Base-by-base conservation (phyloP, 2,888 invertebrate genomes). In the Aleiodes testaceus region DNA sequence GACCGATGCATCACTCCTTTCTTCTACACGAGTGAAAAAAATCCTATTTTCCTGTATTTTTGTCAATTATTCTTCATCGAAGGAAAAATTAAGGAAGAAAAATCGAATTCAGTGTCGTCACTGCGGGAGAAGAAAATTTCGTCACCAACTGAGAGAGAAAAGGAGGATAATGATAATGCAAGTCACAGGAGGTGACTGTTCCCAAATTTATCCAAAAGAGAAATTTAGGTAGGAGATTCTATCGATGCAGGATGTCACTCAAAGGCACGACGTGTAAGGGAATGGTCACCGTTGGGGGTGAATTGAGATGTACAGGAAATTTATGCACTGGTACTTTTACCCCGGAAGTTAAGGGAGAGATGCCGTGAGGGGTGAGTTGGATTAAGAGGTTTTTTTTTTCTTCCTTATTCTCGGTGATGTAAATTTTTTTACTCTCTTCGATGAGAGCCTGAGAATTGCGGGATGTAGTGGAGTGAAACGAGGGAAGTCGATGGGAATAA, bases 281-380 rank as follows among this genome's bases (percentile, higher is more conserved):
- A 70, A 73, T 73, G 73, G 70, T 73, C 75, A 72, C 75, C 53
- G 72, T 64, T 69, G 70, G 72, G 74, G 74, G 75, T 75, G 73
- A 74, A 73, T 74, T 75, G 85, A 85, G 84, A 84, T 81, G 81
- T 82, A 85, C 80, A 77, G 81, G 81, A 80, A 82, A 83, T 85
- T 84, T 84, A 85, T 85, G 84, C 84, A 84, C 72, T 79, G 78
- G 74, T 80, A 82, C 81, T 84, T 80, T 63, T 80, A 79, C 74
- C 75, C 76, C 78, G 79, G 79, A 81, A 80, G 79, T 80, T 70
- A 67, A 72, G 69, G 72, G 73, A 45, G 50, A 61, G 49, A 36
- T 42, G 44, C 49, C 26, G 18, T 14, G 22, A 30, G 59, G 47
- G 36, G 22, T 14, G 68, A 68, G 49, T 55, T 72, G 50, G 52